These are phyloP conservation scores for Cacoxenus indagator DNA, from an alignment of 2,888 invertebrate species.

Conservation along the genomic window DNA sequence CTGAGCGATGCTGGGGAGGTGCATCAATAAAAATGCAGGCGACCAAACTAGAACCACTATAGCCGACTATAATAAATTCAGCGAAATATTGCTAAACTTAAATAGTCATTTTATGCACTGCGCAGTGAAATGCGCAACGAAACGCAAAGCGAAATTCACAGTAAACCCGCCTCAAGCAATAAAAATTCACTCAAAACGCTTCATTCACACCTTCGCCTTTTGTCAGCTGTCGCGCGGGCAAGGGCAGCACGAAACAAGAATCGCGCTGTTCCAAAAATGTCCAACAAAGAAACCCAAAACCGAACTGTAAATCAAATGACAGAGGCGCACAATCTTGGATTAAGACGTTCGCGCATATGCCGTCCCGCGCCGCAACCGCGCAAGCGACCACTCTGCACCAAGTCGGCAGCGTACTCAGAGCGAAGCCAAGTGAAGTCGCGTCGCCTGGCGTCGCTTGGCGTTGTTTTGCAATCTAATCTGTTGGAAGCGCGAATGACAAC, in stretches of 20 bases:
- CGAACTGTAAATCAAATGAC: constrained; percentile 61
- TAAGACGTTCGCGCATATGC: constrained; percentile 51
- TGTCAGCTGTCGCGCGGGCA: background rate
- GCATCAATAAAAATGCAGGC: constrained; percentile 28
- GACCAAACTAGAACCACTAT: constrained; percentile 52
- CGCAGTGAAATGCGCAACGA: constrained; percentile 24
- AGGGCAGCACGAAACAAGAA: background rate
- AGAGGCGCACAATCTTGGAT: constrained; percentile 40
- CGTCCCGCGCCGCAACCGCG: background rate
- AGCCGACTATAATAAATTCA: constrained; percentile 50
- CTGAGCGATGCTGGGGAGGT: too few relatives aligned
- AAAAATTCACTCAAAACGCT: constrained; percentile 57
- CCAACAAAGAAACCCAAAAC: constrained; percentile 59
- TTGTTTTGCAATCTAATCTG: constrained; percentile 28
- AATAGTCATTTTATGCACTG: constrained; percentile 63
- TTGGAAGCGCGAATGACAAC: constrained; percentile 16
- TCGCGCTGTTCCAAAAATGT: constrained; percentile 41
- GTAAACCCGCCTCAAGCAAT: constrained; percentile 52
- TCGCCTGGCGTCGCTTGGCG: background rate
- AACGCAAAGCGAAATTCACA: background rate
- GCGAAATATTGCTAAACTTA: constrained; percentile 60
- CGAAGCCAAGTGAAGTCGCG: background rate
- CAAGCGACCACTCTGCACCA: background rate
- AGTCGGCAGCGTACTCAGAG: background rate
- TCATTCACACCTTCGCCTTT: background rate